phyloP scores from a whole-genome alignment of 2,113 vertebrate species.

The Laticauda laticaudata region DNA sequence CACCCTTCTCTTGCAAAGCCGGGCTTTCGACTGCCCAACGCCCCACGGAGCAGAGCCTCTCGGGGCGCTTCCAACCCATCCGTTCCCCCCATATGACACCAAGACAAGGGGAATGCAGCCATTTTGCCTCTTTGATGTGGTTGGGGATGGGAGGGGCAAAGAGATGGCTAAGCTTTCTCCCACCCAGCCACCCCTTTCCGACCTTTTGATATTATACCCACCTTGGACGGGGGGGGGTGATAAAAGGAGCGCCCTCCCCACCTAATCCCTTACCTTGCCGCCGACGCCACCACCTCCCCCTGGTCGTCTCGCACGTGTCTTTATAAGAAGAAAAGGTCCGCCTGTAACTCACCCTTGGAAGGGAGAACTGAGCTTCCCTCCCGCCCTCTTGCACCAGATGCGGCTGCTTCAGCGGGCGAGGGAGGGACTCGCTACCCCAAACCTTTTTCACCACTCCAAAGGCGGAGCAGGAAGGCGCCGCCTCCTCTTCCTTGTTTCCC shows the following conservation, averaged over 20 bases:
- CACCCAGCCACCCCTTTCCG: neutral
- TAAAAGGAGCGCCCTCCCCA: neutral
- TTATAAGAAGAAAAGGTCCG: neutral
- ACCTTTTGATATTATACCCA: neutral
- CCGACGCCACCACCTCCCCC: neutral
- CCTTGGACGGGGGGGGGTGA: neutral
- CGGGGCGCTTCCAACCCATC: neutral
- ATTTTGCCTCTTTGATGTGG: conserved; percentile 40
- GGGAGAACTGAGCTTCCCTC: neutral
- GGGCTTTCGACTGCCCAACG: neutral
- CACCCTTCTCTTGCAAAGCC: neutral
- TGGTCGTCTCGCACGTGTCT: neutral
- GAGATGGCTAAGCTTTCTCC: neutral
- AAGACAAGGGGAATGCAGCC: conserved; percentile 37
- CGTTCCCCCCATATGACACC: neutral
- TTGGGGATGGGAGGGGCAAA: conserved; percentile 32
- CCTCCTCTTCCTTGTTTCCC: conserved; percentile 33
- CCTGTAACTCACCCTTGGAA: conserved; percentile 18
- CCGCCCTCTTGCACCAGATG: conserved; percentile 19
- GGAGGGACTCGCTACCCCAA: conserved; percentile 2
- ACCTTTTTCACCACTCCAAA: neutral
- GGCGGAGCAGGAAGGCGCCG: conserved; percentile 35
- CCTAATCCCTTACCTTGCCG: neutral
- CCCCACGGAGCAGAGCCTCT: neutral
- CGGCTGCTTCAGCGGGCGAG: neutral